These are phyloP conservation scores for Callopanchax toddi DNA, from an alignment of 2,113 vertebrate species.

Conservation along the genomic window DNA sequence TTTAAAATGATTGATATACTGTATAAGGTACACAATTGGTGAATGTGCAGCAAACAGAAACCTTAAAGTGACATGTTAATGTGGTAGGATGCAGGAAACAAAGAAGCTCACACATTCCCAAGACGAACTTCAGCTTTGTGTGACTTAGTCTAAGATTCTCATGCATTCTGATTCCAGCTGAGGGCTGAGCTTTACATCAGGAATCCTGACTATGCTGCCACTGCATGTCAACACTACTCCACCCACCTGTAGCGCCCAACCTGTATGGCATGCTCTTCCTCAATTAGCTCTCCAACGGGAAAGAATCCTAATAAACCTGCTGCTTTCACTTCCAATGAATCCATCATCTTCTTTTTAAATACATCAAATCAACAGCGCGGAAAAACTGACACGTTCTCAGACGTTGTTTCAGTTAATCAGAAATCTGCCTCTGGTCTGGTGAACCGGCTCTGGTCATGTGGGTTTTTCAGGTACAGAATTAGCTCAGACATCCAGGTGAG, in stretches of 20 bases:
- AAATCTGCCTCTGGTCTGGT: constrained; percentile 71
- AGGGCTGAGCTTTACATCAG: constrained; percentile 49
- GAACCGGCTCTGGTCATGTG: constrained; percentile 45
- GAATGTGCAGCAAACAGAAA: constrained; percentile 3
- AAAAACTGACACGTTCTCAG: constrained; percentile 63
- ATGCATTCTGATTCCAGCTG: constrained; percentile 31
- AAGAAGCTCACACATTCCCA: neutral
- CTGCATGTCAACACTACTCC: constrained; percentile 56
- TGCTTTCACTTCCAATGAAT: constrained; percentile 62
- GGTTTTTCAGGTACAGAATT: constrained; percentile 36
- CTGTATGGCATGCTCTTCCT: constrained; percentile 53
- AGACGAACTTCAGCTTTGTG: constrained; percentile 8
- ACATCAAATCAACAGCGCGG: constrained; percentile 50
- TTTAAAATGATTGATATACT: constrained; percentile 34
- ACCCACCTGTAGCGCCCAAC: constrained; percentile 66
- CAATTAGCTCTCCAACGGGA: constrained; percentile 73
- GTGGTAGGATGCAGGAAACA: neutral
- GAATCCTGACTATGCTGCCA: constrained; percentile 65
- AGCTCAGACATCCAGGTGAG: constrained; percentile 69
- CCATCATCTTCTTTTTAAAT: constrained; percentile 59
- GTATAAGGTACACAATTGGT: too few relatives aligned
- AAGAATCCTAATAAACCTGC: constrained; percentile 76
- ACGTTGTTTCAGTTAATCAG: constrained; percentile 84
- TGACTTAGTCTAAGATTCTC: constrained; percentile 40
- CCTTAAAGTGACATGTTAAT: too few relatives aligned